phyloP scores from a whole-genome alignment of 1,140 invertebrate species.

The Drosophila kepulauana region DNA sequence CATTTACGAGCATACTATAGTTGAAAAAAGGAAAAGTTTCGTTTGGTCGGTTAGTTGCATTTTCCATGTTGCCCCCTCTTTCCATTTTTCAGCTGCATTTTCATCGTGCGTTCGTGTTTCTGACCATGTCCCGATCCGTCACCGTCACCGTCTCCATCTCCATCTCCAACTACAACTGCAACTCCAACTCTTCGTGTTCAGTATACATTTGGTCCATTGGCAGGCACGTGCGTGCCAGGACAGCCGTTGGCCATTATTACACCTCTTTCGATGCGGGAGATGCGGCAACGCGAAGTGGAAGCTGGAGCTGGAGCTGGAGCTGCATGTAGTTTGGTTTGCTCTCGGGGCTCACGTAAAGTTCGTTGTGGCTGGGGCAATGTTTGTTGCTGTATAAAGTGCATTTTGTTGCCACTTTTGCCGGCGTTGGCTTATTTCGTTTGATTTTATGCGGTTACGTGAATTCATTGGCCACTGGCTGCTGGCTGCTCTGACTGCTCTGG shows the following conservation, averaged over 20 bases:
- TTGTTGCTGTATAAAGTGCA: slow-evolving; percentile 71
- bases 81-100: slow-evolving; percentile 49
- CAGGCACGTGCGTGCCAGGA: slow-evolving; percentile 63
- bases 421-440: slow-evolving; percentile 82
- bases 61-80: slow-evolving; percentile 17
- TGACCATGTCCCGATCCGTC: slow-evolving; percentile 1
- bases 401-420: slow-evolving; percentile 79
- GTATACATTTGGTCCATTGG: slow-evolving; percentile 56
- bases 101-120: slow-evolving; percentile 46
- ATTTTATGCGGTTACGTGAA: slow-evolving; percentile 83
- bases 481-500: neutral
- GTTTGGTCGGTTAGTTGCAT: slow-evolving; percentile 45
- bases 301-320: neutral
- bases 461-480: slow-evolving; percentile 59
- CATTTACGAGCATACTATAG: slow-evolving; percentile 62
- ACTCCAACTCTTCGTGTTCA: slow-evolving; percentile 18
- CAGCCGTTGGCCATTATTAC: slow-evolving; percentile 78
- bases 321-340: slow-evolving; percentile 2
- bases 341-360: slow-evolving; percentile 53
- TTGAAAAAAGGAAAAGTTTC: slow-evolving; percentile 22
- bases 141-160: neutral
- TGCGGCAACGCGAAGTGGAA: neutral
- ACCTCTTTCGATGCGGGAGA: slow-evolving; percentile 48
- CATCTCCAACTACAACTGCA: neutral
- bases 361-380: slow-evolving; percentile 12